phyloP scores from a whole-genome alignment of 2,797 vertebrate genomes.

The Tauraco hartlaubi region DNA sequence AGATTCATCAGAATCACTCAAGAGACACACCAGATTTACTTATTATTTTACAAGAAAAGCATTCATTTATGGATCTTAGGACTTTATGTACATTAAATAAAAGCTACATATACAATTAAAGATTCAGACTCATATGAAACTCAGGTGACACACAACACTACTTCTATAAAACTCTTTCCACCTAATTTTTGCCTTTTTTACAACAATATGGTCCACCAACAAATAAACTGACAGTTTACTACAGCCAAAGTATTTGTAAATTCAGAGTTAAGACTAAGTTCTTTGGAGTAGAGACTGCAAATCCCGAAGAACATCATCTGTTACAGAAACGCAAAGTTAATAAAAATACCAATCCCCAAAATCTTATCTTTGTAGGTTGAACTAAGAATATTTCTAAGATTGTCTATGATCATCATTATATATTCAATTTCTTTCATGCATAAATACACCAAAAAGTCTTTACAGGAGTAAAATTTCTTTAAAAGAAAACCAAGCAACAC shows the following conservation, averaged over 20 bases:
- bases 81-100: not conserved
- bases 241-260: not conserved
- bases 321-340: not conserved
- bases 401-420: not conserved
- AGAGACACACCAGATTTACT: not conserved
- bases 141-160: not conserved
- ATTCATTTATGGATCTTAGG: not conserved
- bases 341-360: not conserved
- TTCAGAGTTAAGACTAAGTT: not conserved
- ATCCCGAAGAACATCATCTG: not conserved
- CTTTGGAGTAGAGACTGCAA: not conserved
- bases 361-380: not conserved
- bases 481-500: not conserved
- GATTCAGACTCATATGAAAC: not conserved
- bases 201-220: not conserved
- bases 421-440: not conserved
- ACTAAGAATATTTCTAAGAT: not conserved
- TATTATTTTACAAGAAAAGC: not conserved
- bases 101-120: not conserved
- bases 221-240: not conserved
- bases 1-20: not conserved
- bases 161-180: not conserved
- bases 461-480: not conserved
- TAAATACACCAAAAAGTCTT: not conserved
- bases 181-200: not conserved